Base-by-base conservation (phyloP, 2,113 vertebrate genomes). In the Amphiprion percula region DNA sequence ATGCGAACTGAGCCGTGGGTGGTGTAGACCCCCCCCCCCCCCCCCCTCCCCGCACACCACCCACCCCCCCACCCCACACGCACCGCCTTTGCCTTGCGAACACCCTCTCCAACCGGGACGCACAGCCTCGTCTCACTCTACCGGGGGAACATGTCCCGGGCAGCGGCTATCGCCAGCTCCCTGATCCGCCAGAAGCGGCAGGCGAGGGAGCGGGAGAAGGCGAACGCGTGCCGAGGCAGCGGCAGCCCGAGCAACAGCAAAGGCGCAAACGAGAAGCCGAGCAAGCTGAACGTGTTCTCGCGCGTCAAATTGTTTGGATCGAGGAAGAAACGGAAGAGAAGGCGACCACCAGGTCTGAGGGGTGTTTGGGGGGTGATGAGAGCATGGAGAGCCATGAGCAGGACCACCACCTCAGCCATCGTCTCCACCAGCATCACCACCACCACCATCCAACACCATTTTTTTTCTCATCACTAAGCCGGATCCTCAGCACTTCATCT, bases 101-200 rank as follows among this genome's bases (percentile, higher is more conserved):
- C 59, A 37, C 53, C 58, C 52, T 64, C 44, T 62, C 44, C 58
- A 50, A 60, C 66, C 81, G 77, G 87, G 86, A 88, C 85, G 84
- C 88, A 70, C 71, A 75, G 84, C 53, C 87, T 80, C 39, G 88
- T 79, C 77, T 76, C 64, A 44, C 87, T 80, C 86, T 64, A 88
- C 65, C 77, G 74, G 82, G 84, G 82, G 44, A 89, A 62, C 76
- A 93, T 93, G 96, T 96, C 97, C 92, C 97, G 98, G 96, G 98
- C 98, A 82, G 98, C 98, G 87, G 98, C 97, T 68, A 99, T 99
- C 92, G 98, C 98, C 94, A 99, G 96, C 96, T 99, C 97, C 90
- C 96, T 99, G 87, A 99, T 99, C 93, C 96, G 98, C 76, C 98
- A 99, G 94, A 98, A 96, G 94, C 94, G 98, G 89, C 97, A 98